A percentile compares a stretch with the other conserved stretches of the same genome.
Evolutionary conservation across 1,140 invertebrate genomes (phyloP).

Genomic region (Ceratina japonica): DNA sequence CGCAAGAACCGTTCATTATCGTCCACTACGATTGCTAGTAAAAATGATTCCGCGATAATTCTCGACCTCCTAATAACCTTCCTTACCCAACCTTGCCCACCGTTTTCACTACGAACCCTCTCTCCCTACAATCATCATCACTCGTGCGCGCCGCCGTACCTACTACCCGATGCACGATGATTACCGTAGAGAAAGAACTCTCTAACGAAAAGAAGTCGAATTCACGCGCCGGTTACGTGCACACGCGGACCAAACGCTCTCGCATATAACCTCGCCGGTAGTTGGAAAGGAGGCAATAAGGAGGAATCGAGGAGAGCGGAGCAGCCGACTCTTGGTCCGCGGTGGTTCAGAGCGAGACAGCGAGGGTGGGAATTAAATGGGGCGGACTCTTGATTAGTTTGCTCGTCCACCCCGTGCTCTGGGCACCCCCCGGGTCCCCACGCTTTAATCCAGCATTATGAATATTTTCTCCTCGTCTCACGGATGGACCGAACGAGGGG

Average conservation of each 20-base stretch:
- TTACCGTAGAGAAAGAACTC: constrained; percentile 34
- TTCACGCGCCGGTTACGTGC: constrained; percentile 2
- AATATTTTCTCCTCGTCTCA: constrained; percentile 68
- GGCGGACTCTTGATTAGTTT: constrained; percentile 71
- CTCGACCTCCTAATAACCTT: constrained; percentile 8
- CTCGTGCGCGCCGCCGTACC: constrained; percentile 13
- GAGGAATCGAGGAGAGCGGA: constrained; percentile 35
- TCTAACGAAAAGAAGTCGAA: constrained; percentile 24
- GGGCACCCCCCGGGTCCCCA: constrained; percentile 41
- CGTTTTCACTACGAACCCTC: background rate
- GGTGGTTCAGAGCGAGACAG: constrained; percentile 29
- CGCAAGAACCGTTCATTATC: constrained; percentile 26
- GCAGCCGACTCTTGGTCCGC: constrained; percentile 29
- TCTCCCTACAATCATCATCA: constrained; percentile 24
- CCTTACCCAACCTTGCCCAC: background rate
- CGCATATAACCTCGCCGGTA: background rate
- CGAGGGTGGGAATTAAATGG: constrained; percentile 69
- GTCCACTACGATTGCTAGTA: background rate
- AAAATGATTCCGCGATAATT: constrained; percentile 31
- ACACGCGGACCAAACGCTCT: background rate
- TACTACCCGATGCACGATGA: constrained; percentile 43
- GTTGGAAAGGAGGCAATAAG: constrained; percentile 46
- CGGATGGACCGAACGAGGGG: background rate
- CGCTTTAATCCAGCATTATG: constrained; percentile 72
- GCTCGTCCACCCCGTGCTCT: constrained; percentile 55